Evolutionary conservation across 2,113 vertebrate species (phyloP).

Genomic region (Ophiodon elongatus): DNA sequence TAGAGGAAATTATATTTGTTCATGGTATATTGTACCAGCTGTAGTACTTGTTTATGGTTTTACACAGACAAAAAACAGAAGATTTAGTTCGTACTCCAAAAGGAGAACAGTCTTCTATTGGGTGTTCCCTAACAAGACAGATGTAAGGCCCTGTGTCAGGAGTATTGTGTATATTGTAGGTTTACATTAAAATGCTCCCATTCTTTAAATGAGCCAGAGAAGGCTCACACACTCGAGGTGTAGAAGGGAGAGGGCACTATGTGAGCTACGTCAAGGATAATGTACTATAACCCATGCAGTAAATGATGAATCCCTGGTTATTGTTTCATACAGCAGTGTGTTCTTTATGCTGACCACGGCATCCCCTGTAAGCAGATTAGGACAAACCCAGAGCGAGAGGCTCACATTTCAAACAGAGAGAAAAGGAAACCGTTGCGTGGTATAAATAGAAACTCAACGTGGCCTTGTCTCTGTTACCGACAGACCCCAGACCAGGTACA

Average conservation of each 20-base stretch:
- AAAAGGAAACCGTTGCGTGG: constrained; percentile 22
- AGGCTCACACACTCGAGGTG: not conserved
- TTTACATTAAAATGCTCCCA: not conserved
- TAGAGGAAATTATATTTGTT: not conserved
- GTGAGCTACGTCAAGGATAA: not conserved
- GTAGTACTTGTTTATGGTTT: not conserved
- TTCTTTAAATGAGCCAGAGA: not conserved
- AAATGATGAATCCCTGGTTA: constrained; percentile 7
- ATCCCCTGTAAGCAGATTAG: constrained; percentile 25
- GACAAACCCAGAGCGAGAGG: constrained; percentile 18
- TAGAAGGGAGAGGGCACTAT: not conserved
- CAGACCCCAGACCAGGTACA: constrained; percentile 8
- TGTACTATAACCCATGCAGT: not conserved
- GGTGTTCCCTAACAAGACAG: not conserved
- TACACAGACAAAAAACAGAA: not conserved
- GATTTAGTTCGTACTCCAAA: not conserved
- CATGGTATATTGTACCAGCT: not conserved
- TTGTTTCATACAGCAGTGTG: not conserved
- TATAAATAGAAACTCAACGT: constrained; percentile 49
- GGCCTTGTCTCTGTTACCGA: constrained; percentile 33
- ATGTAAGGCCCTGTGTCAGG: not conserved
- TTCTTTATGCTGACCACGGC: not conserved
- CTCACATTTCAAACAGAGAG: constrained; percentile 56
- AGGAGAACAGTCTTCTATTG: not conserved
- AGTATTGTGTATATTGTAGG: not conserved